These are phyloP conservation scores for Doryteuthis pealeii DNA, from an alignment of 1,140 invertebrate species.

Conservation along the genomic window DNA sequence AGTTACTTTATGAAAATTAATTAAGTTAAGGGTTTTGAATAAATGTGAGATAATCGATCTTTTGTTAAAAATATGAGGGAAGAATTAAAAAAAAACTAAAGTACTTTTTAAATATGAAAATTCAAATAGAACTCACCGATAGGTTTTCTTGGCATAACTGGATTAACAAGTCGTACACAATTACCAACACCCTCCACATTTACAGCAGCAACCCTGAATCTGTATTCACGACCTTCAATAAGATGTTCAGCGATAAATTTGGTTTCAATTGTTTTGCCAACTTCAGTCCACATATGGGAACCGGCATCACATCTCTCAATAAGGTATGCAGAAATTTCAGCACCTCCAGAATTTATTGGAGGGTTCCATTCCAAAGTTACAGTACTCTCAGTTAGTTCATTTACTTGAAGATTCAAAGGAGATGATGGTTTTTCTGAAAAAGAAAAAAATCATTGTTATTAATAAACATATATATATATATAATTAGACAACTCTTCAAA, in stretches of 20 bases:
- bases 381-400: constrained; percentile 48
- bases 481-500: background rate
- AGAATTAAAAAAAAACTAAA: too few species aligned
- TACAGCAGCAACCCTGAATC: constrained; percentile 90
- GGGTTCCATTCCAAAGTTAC: constrained; percentile 76
- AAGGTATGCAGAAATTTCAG: constrained; percentile 86
- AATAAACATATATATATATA: background rate
- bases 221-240: constrained; percentile 91
- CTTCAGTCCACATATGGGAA: constrained; percentile 69
- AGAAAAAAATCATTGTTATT: constrained; percentile 8
- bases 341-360: constrained; percentile 95
- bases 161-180: constrained; percentile 39
- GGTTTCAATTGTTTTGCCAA: constrained; percentile 38
- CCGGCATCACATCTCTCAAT: constrained; percentile 75
- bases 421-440: constrained; percentile 46
- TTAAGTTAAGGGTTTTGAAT: too few species aligned
- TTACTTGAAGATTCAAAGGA: constrained; percentile 43
- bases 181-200: constrained; percentile 81
- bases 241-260: constrained; percentile 62
- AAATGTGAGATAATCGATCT: too few species aligned
- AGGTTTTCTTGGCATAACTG: constrained; percentile 62
- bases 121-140: constrained; percentile 48
- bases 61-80: too few species aligned
- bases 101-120: too few species aligned
- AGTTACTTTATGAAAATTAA: too few species aligned